Base-by-base conservation (phyloP, 2,888 invertebrate species). In the Xestia xanthographa region DNA sequence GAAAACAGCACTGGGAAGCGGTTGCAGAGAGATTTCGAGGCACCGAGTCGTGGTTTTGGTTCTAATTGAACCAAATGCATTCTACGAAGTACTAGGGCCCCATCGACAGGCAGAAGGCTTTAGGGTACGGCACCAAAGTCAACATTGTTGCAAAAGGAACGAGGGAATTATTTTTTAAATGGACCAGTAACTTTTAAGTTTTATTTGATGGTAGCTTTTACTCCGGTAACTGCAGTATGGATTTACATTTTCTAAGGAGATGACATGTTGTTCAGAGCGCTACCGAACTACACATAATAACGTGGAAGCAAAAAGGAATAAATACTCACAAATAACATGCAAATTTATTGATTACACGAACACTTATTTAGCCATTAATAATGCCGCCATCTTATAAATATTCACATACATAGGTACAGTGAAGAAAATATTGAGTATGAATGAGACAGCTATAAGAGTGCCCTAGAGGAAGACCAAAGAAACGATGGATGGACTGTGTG, bases 61-160 rank as follows among this genome's bases (percentile, higher is more conserved):
- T 66, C 75, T 84, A 84, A 84, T 80, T 84, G 81, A 81, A 84
- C 50, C 56, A 69, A 80, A 80, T 70, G 29, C 60, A 76, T 80
- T 68, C 66, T 68, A 26, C 66, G n/a, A 43, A 38, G 75, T 82
- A 85, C 82, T 38, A 82, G 84, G 69, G 79, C 58, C 22, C 12
- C 72, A 72, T 72, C 67, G 70, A 83, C 63, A 56, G 58, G 67
- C 66, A 69, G 71, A 83, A 85, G 65, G 70, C 67, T 83, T 65
- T 34, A 53, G n/a, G n/a, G 26, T 62, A 66, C 67, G 48, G 41
- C 53, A 81, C 56, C 56, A 48, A 48, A 12, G 26, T 72, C 86
- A 83, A 83, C 86, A 79, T 53, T 83, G 83, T 83, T 66, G 63
- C 62, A 71, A 68, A 85, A 77, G 58, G 53, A 66, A 83, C 63